Evolutionary conservation across 2,113 vertebrate species (phyloP).

Genomic region (Stegostoma tigrinum): DNA sequence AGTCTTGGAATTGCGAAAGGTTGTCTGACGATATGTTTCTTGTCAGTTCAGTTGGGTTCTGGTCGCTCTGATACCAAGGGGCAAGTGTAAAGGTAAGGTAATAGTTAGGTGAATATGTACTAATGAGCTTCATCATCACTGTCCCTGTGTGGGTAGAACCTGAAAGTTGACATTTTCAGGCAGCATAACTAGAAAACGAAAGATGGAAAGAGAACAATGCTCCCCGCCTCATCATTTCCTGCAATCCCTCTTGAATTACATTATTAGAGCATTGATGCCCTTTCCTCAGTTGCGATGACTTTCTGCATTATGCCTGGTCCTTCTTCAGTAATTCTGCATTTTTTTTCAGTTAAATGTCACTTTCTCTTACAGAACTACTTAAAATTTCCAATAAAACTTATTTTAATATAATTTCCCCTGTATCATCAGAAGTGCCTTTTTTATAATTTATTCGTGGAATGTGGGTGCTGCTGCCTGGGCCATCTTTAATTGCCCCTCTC

Average conservation of each 20-base stretch:
- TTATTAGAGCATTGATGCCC: not conserved
- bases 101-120: not conserved
- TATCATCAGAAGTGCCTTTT: not conserved
- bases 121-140: not conserved
- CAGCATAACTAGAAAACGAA: not conserved
- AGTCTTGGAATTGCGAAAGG: not conserved
- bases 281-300: not conserved
- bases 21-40: not conserved
- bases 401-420: not conserved
- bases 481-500: too few species aligned
- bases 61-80: not conserved
- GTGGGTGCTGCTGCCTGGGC: too few species aligned
- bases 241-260: not conserved
- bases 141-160: not conserved
- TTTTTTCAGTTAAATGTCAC: not conserved
- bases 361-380: not conserved
- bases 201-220: not conserved
- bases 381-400: not conserved
- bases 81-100: not conserved
- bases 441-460: too few species aligned
- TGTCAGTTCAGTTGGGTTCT: not conserved
- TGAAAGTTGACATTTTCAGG: constrained; percentile 2
- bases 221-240: not conserved
- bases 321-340: not conserved
- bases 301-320: not conserved